Base-by-base conservation (phyloP, 1,140 invertebrate genomes). In the Gryllus bimaculatus region DNA sequence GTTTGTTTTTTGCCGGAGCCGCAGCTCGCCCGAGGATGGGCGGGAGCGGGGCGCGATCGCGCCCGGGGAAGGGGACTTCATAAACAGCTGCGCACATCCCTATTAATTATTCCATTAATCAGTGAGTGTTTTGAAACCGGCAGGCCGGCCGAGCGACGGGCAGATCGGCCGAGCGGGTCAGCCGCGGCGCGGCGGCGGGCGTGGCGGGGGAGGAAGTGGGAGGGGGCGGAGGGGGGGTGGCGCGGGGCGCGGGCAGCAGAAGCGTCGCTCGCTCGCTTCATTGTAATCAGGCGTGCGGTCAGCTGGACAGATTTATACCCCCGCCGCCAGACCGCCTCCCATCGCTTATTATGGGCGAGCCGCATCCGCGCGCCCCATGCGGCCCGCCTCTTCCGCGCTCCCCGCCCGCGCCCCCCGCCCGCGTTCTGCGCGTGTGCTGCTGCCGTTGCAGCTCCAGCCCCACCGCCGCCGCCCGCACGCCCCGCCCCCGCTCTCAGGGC, bases 41-140 rank as follows among this genome's bases (percentile, higher is more conserved):
- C 26, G 26, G 26, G 26, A 5, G 26, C 26, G 26, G 26, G 26
- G 26, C 26, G 26, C 26, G 26, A 39, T 39, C 26, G 26, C 26
- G 26, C 18, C 18, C 2, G 54, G 18, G 54, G 54, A 18, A 18
- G 54, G 10, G 54, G 10, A 18, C 54, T 66, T 66, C 54, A 66
- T 66, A 66, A 66, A 66, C 54, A 66, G 54, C 54, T 13, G 54
- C 54, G 54, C 54, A 18, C 54, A 66, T 66, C 18, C 54, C 54
- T 66, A 18, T 66, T 66, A 66, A 66, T 66, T 66, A 66, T 66
- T 66, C 54, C 2, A 66, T 66, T 66, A 66, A 66, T 66, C 54
- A 66, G 54, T 66, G 54, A 66, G 54, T 66, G 54, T 66, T 66
- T 66, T 66, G 54, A 66, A 66, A 66, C 54, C 54, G 54, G 18